phyloP scores from a whole-genome alignment of 2,888 invertebrate species.

The Agriopis aurantiaria region DNA sequence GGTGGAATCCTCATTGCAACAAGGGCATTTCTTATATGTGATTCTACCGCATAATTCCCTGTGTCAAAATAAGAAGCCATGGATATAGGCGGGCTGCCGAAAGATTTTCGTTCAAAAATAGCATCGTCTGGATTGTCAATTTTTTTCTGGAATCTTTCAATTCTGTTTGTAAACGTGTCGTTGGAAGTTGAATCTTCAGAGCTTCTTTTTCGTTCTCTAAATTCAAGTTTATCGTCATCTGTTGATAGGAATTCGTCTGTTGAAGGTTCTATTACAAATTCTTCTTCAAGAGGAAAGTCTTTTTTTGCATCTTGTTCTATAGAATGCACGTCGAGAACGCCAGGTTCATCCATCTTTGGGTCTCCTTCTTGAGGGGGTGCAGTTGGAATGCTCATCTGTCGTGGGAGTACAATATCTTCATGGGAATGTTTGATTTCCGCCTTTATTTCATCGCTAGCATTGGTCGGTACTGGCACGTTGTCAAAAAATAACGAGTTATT shows the following conservation, averaged over 20 bases:
- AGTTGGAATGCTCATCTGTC: conserved; percentile 65
- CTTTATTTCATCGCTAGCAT: conserved; percentile 74
- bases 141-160: conserved; percentile 72
- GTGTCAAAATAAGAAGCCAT: conserved; percentile 82
- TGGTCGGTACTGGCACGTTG: conserved; percentile 64
- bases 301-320: conserved; percentile 81
- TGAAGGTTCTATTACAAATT: conserved; percentile 75
- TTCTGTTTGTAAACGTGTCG: conserved; percentile 75
- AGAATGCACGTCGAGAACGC: conserved; percentile 72
- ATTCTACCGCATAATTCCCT: conserved; percentile 79
- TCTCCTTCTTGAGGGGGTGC: conserved; percentile 74
- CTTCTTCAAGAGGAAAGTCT: conserved; percentile 76
- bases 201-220: conserved; percentile 56
- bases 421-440: conserved; percentile 66
- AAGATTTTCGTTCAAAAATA: conserved; percentile 14
- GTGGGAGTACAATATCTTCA: conserved; percentile 60
- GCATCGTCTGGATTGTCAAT: conserved; percentile 16
- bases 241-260: conserved; percentile 51
- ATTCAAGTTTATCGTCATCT: conserved; percentile 76
- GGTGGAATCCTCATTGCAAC: conserved; percentile 62
- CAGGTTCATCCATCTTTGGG: conserved; percentile 71
- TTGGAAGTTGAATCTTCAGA: conserved; percentile 58
- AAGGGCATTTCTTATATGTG: conserved; percentile 71
- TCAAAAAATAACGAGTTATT: conserved; percentile 65
- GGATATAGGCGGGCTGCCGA: conserved; percentile 60